A percentile compares a stretch with the other conserved stretches of the same genome.
Evolutionary conservation across 2,113 vertebrate genomes (phyloP).

Genomic region (Neofelis nebulosa): DNA sequence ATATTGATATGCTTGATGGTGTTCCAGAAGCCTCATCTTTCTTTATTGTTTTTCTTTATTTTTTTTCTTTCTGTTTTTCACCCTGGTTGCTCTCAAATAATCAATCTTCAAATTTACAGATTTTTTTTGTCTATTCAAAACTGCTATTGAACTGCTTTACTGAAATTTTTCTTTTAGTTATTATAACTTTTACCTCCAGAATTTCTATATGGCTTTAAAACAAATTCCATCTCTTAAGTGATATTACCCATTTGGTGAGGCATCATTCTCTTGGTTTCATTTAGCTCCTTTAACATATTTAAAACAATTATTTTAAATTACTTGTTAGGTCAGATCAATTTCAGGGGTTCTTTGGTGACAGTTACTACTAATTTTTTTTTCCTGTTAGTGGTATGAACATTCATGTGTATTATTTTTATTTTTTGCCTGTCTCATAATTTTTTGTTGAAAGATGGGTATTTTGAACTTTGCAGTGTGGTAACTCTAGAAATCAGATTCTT

Average conservation of each 20-base stretch:
- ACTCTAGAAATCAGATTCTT: not conserved
- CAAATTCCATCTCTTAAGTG: not conserved
- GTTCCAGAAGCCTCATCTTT: not conserved
- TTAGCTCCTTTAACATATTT: not conserved
- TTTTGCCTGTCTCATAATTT: not conserved
- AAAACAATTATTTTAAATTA: not conserved
- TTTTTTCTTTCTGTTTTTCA: not conserved
- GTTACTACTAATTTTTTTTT: not conserved
- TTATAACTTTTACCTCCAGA: not conserved
- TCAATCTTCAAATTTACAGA: not conserved
- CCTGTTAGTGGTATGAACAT: not conserved
- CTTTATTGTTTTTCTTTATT: not conserved
- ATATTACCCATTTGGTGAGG: not conserved
- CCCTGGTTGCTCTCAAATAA: not conserved
- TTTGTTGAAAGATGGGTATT: not conserved
- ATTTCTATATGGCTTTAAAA: not conserved
- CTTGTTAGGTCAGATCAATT: not conserved
- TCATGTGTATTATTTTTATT: not conserved
- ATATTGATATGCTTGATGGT: not conserved
- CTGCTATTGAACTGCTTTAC: not conserved
- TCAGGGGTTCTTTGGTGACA: not conserved
- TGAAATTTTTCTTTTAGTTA: not conserved
- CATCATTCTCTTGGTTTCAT: not conserved
- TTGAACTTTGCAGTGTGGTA: not conserved
- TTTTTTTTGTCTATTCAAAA: not conserved